Percentiles rank a stretch among this genome's conserved stretches.
These are phyloP conservation scores for Coluber constrictor DNA, from an alignment of 2,797 vertebrate species.

Conservation along the genomic window DNA sequence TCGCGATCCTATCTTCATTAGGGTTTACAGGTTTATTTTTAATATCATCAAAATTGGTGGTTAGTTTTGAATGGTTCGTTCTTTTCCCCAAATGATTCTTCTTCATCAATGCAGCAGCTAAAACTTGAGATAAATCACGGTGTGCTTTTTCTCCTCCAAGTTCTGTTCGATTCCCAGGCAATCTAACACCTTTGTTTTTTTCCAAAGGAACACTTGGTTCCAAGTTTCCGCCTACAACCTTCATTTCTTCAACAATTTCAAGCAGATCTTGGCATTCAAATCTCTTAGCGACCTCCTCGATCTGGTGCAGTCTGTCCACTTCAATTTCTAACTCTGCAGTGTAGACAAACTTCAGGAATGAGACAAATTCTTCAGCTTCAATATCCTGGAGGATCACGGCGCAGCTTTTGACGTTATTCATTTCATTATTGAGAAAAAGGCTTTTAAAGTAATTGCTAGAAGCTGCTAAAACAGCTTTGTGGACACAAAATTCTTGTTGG, in stretches of 20 bases:
- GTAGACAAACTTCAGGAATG: constrained; percentile 68
- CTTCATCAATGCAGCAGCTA: constrained; percentile 23
- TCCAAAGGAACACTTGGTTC: constrained; percentile 53
- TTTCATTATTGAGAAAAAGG: constrained; percentile 62
- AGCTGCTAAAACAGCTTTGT: constrained; percentile 68
- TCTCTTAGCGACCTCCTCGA: constrained; percentile 60
- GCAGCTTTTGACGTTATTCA: constrained; percentile 48
- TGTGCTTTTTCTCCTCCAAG: not conserved
- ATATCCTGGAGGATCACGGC: constrained; percentile 61
- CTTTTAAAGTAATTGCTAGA: constrained; percentile 71
- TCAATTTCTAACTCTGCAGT: constrained; percentile 66
- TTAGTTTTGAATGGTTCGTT: constrained; percentile 26
- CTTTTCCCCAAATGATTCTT: constrained; percentile 54
- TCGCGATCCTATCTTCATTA: not conserved
- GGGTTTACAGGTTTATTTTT: not conserved
- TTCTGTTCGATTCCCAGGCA: not conserved
- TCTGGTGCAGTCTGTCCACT: constrained; percentile 55
- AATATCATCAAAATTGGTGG: not conserved
- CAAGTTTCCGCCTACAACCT: constrained; percentile 36
- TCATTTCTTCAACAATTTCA: constrained; percentile 62
- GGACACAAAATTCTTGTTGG: constrained; percentile 64
- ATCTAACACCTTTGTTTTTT: not conserved
- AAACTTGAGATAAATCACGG: constrained; percentile 13
- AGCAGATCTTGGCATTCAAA: constrained; percentile 69
- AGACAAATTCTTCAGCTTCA: constrained; percentile 64